Percentiles rank a stretch among this genome's conserved stretches.
Conservation (phyloP, 2,888 invertebrate genomes). For the Rotaria macrura region DNA sequence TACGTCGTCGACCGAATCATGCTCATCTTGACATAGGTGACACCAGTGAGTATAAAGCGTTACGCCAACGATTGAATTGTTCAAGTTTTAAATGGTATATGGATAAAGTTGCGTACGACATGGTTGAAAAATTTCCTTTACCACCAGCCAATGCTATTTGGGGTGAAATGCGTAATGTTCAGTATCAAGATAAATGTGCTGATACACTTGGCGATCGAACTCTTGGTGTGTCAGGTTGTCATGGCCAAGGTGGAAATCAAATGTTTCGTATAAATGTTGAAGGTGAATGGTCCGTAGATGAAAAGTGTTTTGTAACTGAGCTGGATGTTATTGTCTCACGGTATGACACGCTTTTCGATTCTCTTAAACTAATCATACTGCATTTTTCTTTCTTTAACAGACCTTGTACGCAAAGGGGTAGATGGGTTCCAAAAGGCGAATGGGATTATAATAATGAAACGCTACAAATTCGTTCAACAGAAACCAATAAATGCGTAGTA, state of each 20-base stretch:
- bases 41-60: slow-evolving; percentile 25
- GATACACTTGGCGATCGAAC: slow-evolving; percentile 24
- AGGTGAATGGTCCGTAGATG: slow-evolving; percentile 86
- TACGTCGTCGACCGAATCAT: slow-evolving; percentile 58
- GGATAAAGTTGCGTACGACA: slow-evolving; percentile 57
- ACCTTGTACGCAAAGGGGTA: slow-evolving; percentile 51
- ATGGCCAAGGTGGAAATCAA: slow-evolving; percentile 26
- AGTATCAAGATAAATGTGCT: neutral
- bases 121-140: slow-evolving; percentile 81
- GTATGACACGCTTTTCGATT: neutral
- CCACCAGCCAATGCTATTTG: slow-evolving; percentile 83
- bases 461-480: slow-evolving; percentile 37
- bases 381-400: neutral
- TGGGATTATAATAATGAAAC: slow-evolving; percentile 69
- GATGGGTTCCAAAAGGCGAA: slow-evolving; percentile 61
- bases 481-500: slow-evolving; percentile 40
- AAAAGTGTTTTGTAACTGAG: slow-evolving; percentile 83
- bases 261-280: slow-evolving; percentile 63
- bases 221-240: slow-evolving; percentile 28
- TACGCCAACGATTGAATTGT: slow-evolving; percentile 59
- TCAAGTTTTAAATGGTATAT: slow-evolving; percentile 81
- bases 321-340: slow-evolving; percentile 64
- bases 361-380: no score
- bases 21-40: slow-evolving; percentile 44
- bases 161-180: slow-evolving; percentile 62